Conservation (phyloP, 2,113 vertebrate species). For the Toxotes chatareus region DNA sequence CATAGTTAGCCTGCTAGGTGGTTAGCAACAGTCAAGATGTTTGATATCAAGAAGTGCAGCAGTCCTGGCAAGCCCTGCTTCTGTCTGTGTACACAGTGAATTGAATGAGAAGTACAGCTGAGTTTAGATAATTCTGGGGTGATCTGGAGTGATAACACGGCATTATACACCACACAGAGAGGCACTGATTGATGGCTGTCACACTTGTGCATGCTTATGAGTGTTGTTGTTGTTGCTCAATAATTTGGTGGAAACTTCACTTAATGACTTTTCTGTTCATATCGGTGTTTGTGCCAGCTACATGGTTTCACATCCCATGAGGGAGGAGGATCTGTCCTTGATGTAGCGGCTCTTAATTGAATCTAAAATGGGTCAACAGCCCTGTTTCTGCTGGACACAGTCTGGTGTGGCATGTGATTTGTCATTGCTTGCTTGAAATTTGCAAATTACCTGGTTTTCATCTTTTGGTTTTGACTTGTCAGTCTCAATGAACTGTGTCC, state of each 20-base stretch:
- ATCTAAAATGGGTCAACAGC: not conserved
- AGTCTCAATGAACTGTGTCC: not conserved
- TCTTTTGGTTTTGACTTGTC: too few species aligned
- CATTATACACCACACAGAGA: not conserved
- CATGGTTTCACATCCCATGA: conserved; percentile 18
- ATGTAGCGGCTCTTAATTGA: not conserved
- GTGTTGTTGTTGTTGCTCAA: not conserved
- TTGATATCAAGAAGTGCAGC: conserved; percentile 24
- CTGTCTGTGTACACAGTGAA: conserved; percentile 26
- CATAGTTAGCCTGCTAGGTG: not conserved
- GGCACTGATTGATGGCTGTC: not conserved
- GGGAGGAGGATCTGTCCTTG: not conserved
- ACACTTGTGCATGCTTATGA: not conserved
- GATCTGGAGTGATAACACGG: not conserved
- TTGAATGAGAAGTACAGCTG: not conserved
- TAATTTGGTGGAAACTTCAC: not conserved
- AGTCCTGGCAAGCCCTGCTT: conserved; percentile 3
- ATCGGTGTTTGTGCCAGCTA: not conserved
- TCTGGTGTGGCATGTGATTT: not conserved
- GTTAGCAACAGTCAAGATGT: conserved; percentile 13
- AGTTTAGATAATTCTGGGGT: not conserved
- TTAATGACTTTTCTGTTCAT: conserved; percentile 5
- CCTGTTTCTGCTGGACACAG: not conserved
- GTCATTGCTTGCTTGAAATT: too few species aligned
- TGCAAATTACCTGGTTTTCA: too few species aligned